These are phyloP conservation scores for Latrodectus elegans DNA, from an alignment of 2,888 invertebrate species.

Conservation along the genomic window DNA sequence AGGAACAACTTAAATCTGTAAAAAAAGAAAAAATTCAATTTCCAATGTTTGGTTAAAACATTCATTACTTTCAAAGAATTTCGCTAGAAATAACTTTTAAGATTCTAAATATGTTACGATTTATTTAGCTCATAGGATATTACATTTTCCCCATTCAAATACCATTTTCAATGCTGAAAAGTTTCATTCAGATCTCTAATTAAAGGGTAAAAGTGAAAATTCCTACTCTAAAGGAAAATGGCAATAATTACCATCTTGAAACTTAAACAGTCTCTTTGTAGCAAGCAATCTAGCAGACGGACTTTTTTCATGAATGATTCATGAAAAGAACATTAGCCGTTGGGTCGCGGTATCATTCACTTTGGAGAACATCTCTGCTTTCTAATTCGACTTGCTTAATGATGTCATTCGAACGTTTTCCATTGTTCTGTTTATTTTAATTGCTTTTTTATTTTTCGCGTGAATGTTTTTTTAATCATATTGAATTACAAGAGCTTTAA, in stretches of 20 bases:
- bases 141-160: too few relatives aligned
- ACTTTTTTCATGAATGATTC: constrained; percentile 44
- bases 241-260: constrained; percentile 48
- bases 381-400: constrained; percentile 52
- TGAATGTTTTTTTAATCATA: neutral
- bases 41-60: too few relatives aligned
- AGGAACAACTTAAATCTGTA: too few relatives aligned
- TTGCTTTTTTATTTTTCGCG: neutral
- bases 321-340: constrained; percentile 24
- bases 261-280: constrained; percentile 4
- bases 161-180: too few relatives aligned
- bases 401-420: constrained; percentile 21
- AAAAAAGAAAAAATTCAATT: too few relatives aligned
- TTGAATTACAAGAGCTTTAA: neutral
- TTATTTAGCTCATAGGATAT: too few relatives aligned
- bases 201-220: too few relatives aligned
- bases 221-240: constrained; percentile 31
- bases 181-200: too few relatives aligned
- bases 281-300: constrained; percentile 40
- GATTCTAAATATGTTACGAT: too few relatives aligned
- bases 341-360: constrained; percentile 12
- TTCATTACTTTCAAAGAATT: too few relatives aligned
- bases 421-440: constrained; percentile 8
- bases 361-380: constrained; percentile 13
- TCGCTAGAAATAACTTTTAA: too few relatives aligned